Base-by-base conservation (phyloP, 2,888 invertebrate genomes). In the Polietes domitor region DNA sequence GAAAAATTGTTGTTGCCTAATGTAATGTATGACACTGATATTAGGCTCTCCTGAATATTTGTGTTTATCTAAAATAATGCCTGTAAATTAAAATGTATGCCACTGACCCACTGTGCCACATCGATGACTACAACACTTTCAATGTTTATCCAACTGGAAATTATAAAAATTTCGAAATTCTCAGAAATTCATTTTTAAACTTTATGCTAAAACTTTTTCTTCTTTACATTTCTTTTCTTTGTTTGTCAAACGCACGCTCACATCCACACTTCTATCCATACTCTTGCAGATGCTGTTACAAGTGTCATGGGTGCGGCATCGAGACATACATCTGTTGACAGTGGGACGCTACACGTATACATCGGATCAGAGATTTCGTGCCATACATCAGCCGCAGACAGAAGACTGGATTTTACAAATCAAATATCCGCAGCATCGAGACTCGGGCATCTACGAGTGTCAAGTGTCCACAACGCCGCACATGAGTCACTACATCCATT, bases 401-500 rank as follows among this genome's bases (percentile, higher is more conserved):
- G 97, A 97, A 92, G 98, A 98, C 93, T 98, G 97, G 97, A 97
- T 96, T 85, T 94, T 98, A 88, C 96, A 96, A 94, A 97, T 98
- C 92, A 97, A 97, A 92, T 98, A 97, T 91, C 96, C 97, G 0
- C 97, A 98, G 91, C 96, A 97, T 91, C 94, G 97, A 87, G 98
- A 98, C 83, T 92, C 92, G 1, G 98, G 98, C 83, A 95, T 97
- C 88, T 98, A 98, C 93, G 98, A 98, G 93, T 98, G 98, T 92
- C 98, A 98, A 94, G 96, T 98, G 91, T 97, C 97, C 88, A 97
- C 98, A 85, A 97, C 97, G 80, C 98, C 98, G 24, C 98, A 97
- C 90, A 96, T 97, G 94, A 97, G 97, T 90, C 97, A 97, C 92
- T 97, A 96, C 92, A 96, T 98, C 91, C 96, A 97, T 92, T 94